Conservation (phyloP, 2,113 vertebrate species). For the Tachycineta bicolor region DNA sequence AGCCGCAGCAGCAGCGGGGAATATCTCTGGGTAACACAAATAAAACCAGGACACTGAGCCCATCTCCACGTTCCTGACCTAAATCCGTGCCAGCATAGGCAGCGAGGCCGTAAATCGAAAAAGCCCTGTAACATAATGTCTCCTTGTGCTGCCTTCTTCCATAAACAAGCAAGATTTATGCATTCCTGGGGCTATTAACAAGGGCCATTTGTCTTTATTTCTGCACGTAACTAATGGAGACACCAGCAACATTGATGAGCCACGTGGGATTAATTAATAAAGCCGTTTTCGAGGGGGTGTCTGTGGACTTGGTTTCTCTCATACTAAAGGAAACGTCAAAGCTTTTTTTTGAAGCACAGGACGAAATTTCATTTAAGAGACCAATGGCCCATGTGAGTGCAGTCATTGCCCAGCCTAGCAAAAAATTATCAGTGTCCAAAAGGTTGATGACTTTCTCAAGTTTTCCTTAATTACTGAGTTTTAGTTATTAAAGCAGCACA, state of each 20-base stretch:
- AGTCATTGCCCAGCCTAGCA: neutral
- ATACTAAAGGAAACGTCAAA: neutral
- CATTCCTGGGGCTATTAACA: constrained; percentile 49
- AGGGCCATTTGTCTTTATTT: constrained; percentile 68
- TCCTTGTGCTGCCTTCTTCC: constrained; percentile 26
- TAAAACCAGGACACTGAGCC: neutral
- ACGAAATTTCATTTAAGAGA: constrained; percentile 62
- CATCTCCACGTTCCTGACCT: neutral
- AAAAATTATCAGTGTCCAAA: constrained; percentile 44
- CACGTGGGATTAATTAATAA: constrained; percentile 66
- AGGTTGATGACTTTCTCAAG: neutral
- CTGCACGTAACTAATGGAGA: constrained; percentile 50
- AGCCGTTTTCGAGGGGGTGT: constrained; percentile 24
- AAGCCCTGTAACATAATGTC: neutral
- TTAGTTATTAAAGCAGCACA: neutral
- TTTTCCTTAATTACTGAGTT: constrained; percentile 34
- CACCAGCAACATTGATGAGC: constrained; percentile 24
- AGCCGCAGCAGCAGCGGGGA: accelerated
- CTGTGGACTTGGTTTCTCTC: constrained; percentile 1
- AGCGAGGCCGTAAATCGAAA: neutral
- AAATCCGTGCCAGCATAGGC: neutral
- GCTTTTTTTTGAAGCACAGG: constrained; percentile 53
- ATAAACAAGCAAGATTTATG: constrained; percentile 65
- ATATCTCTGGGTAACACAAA: neutral
- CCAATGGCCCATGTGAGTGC: constrained; percentile 30